Evolutionary conservation across 2,797 vertebrate genomes (phyloP), one percentile per base, ranked within the genome.

Genomic region (Margarornis squamiger): DNA sequence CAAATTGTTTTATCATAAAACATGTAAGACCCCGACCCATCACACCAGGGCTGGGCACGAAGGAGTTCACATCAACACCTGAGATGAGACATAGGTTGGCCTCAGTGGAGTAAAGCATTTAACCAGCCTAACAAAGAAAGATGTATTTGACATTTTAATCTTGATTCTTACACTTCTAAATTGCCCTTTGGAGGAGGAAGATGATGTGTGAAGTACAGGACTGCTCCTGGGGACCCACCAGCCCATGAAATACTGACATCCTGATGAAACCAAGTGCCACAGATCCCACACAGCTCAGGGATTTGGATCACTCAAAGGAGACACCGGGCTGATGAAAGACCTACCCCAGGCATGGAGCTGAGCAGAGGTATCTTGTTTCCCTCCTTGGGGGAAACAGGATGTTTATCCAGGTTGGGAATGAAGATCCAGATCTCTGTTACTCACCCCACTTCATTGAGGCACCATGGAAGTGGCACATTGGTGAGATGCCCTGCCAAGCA

Each of bases 1-100:
- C 6, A 3, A n/a, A 23, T 3, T 48, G 21, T 45, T 72, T 61
- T 24, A 16, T 41, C 41, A 12, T 2, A 5, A 41, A 32, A 26
- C 0, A 0, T 21, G 10, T 62, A 34, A 79, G 43, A 76, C 36
- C 34, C 49, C 12, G 45, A 27, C 32, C 45, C 29, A 2, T 16
- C 2, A 2, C 61, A 7, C 14, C 12, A 2, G 61, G 19, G 29
- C 24, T 72, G 49, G 29, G 24, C 0, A 0, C 6, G 19, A 49
- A 72, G 59, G 68, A 88, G 17, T 9, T 86, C 24, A 3, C 39
- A 2, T 10, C 2, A 3, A 48, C 80, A 49, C 39, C 36, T 1
- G 5, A n/a, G 48, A 20, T 0, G 0, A 71, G 55, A 76, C 18
- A 23, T 1, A 13, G 16, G 61, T n/a, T 39, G 65, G 57, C 34